These are phyloP conservation scores for Tupaia chinensis DNA, from an alignment of 2,113 vertebrate species.

Conservation along the genomic window DNA sequence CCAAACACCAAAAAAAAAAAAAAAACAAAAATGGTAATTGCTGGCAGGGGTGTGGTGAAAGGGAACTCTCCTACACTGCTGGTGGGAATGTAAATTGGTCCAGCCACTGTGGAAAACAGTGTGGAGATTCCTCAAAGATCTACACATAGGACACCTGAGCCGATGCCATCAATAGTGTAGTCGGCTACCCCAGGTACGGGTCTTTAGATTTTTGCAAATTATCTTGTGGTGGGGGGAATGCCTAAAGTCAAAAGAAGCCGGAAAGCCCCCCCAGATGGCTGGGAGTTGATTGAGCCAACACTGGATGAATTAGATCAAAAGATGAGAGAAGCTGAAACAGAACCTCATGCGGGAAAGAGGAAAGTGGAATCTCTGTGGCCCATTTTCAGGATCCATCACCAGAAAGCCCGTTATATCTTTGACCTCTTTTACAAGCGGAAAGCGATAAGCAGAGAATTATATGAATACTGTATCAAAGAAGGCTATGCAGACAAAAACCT, in stretches of 20 bases:
- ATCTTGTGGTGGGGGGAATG: conserved; percentile 85
- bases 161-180: no score
- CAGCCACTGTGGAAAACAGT: no score
- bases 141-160: no score
- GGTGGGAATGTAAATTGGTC: no score
- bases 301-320: conserved; percentile 98
- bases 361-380: conserved; percentile 99
- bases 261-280: conserved; percentile 97
- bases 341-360: conserved; percentile 97
- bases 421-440: conserved; percentile 99
- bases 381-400: conserved; percentile 98
- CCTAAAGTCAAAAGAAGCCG: conserved; percentile 98
- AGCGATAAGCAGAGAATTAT: conserved; percentile 99
- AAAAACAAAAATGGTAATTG: no score
- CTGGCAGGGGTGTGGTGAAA: no score
- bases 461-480: conserved; percentile 98
- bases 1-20: no score
- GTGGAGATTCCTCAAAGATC: no score
- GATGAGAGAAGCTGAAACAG: conserved; percentile 99
- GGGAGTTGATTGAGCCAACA: conserved; percentile 98
- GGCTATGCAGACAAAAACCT: conserved; percentile 98
- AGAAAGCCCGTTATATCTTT: conserved; percentile 97
- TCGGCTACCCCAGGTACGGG: no score
- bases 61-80: no score
- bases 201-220: conserved; percentile 14